Evolutionary conservation across 2,113 vertebrate species (phyloP).

Genomic region (rabbit (Oryctolagus cuniculus)): mOryCun1.1 NC_091432.1:105256501-105257000

Average conservation of each 20-base stretch:
- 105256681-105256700: not conserved
- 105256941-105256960: not conserved
- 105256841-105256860: accelerated
- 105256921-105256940: not conserved
- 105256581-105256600: not conserved
- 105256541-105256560: not conserved
- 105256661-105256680: accelerated
- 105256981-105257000: not conserved
- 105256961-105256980: accelerated
- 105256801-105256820: accelerated
- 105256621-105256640: not conserved
- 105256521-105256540: not conserved
- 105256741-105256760: accelerated
- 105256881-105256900: not conserved
- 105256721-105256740: not conserved
- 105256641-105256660: accelerated
- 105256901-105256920: accelerated
- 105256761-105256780: accelerated
- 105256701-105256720: not conserved
- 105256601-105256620: accelerated
- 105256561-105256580: not conserved
- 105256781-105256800: accelerated
- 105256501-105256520: not conserved
- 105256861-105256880: not conserved
- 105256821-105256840: accelerated